These are phyloP conservation scores for Drosophila longiperda DNA, from an alignment of 2,888 invertebrate species.

Conservation along the genomic window DNA sequence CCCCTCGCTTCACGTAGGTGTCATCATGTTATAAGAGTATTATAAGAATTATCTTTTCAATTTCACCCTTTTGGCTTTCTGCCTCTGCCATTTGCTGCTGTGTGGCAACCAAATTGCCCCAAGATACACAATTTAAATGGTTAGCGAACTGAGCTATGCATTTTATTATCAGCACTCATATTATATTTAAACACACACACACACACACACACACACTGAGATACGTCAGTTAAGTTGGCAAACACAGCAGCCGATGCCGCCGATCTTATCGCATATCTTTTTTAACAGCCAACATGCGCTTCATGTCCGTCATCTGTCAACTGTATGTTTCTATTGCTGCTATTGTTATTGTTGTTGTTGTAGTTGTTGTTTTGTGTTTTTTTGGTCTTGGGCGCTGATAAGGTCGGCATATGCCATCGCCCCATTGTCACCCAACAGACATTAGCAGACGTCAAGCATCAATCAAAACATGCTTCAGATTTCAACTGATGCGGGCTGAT, in stretches of 20 bases:
- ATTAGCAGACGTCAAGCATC: slow-evolving; percentile 17
- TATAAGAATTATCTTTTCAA: not conserved
- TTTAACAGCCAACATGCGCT: slow-evolving; percentile 51
- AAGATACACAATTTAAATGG: slow-evolving; percentile 54
- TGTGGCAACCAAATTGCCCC: slow-evolving; percentile 30
- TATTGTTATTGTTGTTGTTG: slow-evolving; percentile 1
- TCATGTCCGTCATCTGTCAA: slow-evolving; percentile 39
- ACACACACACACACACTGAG: not conserved
- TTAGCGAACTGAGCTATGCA: slow-evolving; percentile 47
- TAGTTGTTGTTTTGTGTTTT: slow-evolving; percentile 5
- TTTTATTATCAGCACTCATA: slow-evolving; percentile 46
- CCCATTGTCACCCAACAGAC: slow-evolving; percentile 47
- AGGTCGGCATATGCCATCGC: slow-evolving; percentile 55
- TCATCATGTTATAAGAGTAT: not conserved
- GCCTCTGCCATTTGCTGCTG: not conserved
- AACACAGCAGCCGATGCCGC: slow-evolving; percentile 58
- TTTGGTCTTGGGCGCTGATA: slow-evolving; percentile 53
- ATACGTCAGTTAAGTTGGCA: slow-evolving; percentile 24
- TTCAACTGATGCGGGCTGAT: slow-evolving; percentile 12
- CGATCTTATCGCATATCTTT: slow-evolving; percentile 69
- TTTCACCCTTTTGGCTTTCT: no score
- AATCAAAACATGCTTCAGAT: slow-evolving; percentile 12
- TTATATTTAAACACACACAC: slow-evolving; percentile 5
- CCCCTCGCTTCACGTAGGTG: not conserved
- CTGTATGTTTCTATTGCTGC: slow-evolving; percentile 4